phyloP scores from a whole-genome alignment of 2,888 invertebrate genomes.

The Trilocha varians region DNA sequence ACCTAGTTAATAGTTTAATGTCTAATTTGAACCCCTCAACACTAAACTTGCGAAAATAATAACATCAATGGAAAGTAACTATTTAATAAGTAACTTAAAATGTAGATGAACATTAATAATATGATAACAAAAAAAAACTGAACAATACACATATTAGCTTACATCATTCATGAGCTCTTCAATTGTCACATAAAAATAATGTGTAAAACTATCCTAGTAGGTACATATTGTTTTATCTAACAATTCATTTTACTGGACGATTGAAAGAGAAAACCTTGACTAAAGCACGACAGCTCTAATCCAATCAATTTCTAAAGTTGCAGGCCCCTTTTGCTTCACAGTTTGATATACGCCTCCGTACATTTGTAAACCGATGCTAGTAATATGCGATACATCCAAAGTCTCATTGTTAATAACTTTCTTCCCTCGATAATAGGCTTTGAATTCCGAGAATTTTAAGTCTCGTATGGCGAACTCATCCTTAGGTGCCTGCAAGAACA shows the following conservation, averaged over 20 bases:
- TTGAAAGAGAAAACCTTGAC: conserved; percentile 15
- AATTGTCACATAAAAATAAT: too few relatives aligned
- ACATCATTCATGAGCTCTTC: too few relatives aligned
- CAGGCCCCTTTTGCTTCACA: conserved; percentile 76
- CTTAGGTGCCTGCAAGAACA: conserved; percentile 69
- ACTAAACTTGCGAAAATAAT: too few relatives aligned
- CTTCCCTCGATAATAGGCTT: conserved; percentile 75
- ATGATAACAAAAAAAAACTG: too few relatives aligned
- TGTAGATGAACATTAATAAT: too few relatives aligned
- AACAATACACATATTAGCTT: too few relatives aligned
- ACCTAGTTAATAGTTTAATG: too few relatives aligned
- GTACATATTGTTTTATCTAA: background rate
- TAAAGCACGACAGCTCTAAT: conserved; percentile 48
- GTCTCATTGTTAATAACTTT: conserved; percentile 70
- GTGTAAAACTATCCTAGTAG: too few relatives aligned
- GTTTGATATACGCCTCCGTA: conserved; percentile 78
- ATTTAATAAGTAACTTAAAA: too few relatives aligned
- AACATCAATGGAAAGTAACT: too few relatives aligned
- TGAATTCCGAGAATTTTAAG: conserved; percentile 71
- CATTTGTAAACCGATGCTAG: conserved; percentile 76
- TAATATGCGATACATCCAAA: conserved; percentile 71
- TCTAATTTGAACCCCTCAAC: too few relatives aligned
- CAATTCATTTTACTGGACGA: background rate
- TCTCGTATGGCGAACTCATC: conserved; percentile 65
- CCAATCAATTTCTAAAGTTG: conserved; percentile 76